Conservation (phyloP, 2,888 invertebrate genomes). For the Macrosiphum euphorbiae region DNA sequence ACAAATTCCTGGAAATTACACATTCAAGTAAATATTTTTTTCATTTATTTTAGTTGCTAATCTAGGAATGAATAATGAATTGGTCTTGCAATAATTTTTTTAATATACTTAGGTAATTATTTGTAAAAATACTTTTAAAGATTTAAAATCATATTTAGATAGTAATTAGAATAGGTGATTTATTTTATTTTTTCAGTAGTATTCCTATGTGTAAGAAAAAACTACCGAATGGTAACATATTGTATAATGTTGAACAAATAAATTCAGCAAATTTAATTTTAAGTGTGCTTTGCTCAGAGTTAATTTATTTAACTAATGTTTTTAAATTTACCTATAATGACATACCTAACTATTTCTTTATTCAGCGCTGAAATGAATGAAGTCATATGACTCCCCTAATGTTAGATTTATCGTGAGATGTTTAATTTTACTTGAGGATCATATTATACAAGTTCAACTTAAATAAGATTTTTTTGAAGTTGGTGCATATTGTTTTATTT, state of each 20-base stretch:
- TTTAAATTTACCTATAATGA: neutral
- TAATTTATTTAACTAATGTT: neutral
- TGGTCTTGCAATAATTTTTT: neutral
- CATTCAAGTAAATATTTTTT: conserved; percentile 76
- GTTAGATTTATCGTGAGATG: neutral
- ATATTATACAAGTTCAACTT: too few relatives aligned
- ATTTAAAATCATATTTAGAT: neutral
- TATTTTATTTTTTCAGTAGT: neutral
- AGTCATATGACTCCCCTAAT: neutral
- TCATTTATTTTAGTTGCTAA: neutral
- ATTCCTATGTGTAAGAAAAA: neutral
- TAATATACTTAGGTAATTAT: neutral
- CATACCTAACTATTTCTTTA: too few relatives aligned
- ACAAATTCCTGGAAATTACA: conserved; percentile 88
- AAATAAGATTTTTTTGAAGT: neutral
- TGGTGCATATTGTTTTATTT: neutral
- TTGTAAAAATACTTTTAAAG: neutral
- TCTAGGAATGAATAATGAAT: neutral
- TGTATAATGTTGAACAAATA: neutral
- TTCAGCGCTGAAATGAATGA: too few relatives aligned
- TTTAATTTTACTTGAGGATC: neutral
- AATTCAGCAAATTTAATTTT: neutral
- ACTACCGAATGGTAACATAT: neutral
- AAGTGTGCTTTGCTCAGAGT: neutral
- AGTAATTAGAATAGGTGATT: neutral